Evolutionary conservation across 1,140 invertebrate species (phyloP).

Genomic region (Cheumatopsyche charites): DNA sequence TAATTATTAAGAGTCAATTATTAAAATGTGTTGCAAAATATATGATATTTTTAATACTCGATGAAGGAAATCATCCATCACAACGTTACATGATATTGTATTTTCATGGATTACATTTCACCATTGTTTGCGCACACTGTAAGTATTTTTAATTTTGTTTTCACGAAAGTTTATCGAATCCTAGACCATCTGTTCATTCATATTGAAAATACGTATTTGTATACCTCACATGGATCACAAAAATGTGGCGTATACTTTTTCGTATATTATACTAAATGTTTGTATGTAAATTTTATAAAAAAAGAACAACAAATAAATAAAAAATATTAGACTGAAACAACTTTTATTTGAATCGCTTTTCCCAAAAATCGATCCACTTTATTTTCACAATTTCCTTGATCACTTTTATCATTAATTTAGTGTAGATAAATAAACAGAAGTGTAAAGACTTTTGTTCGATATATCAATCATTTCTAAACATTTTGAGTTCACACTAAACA

Average conservation of each 20-base stretch:
- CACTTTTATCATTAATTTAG: neutral
- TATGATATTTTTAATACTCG: constrained; percentile 21
- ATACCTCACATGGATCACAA: neutral
- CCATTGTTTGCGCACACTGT: neutral
- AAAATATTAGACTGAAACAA: constrained; percentile 33
- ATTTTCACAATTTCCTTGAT: neutral
- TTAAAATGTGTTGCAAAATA: constrained; percentile 15
- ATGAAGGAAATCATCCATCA: neutral
- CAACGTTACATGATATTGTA: neutral
- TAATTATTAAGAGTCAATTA: constrained; percentile 22
- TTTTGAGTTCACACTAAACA: constrained; percentile 3
- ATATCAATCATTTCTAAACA: constrained; percentile 6
- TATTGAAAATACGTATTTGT: neutral
- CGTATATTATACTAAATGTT: constrained; percentile 21
- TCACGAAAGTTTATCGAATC: constrained; percentile 17
- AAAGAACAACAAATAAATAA: constrained; percentile 29
- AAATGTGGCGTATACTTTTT: too few relatives aligned
- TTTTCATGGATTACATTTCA: too few relatives aligned
- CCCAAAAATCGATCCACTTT: neutral
- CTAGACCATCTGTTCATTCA: constrained; percentile 21
- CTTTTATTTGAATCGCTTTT: neutral
- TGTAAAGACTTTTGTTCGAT: neutral
- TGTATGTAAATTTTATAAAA: constrained; percentile 36
- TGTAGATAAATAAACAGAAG: too few relatives aligned
- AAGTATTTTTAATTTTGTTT: neutral